phyloP scores from a whole-genome alignment of 2,113 vertebrate species.

The Sterrhoptilus dennistouni region DNA sequence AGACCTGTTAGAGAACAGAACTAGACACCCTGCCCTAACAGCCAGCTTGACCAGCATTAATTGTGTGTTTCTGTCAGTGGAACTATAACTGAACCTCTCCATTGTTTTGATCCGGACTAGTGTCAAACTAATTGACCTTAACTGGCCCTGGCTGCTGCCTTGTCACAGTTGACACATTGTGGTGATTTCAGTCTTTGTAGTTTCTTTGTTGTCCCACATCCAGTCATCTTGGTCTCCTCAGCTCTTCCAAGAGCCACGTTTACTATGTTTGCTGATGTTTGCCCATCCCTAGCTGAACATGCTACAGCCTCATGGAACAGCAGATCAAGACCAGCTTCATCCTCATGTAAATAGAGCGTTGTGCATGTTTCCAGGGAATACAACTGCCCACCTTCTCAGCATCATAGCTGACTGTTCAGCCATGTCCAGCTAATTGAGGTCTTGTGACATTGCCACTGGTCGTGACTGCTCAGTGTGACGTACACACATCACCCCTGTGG shows the following conservation, averaged over 20 bases:
- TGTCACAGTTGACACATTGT: neutral
- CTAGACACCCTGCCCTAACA: neutral
- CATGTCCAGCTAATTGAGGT: neutral
- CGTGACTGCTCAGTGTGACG: neutral
- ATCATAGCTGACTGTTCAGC: accelerated
- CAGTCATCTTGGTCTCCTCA: neutral
- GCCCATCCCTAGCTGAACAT: accelerated
- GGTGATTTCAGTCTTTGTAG: neutral
- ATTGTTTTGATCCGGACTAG: neutral
- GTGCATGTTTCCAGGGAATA: neutral
- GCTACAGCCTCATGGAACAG: neutral
- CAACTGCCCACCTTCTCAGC: neutral
- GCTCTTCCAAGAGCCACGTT: neutral
- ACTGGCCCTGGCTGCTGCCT: neutral
- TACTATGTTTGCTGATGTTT: neutral
- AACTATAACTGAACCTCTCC: neutral
- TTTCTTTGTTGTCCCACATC: neutral
- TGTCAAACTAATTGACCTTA: neutral
- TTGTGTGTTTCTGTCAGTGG: neutral
- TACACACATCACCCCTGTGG: accelerated
- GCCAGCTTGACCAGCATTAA: neutral
- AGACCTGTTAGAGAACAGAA: neutral
- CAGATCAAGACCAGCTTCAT: neutral
- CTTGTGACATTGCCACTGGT: neutral
- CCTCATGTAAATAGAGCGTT: accelerated